Conservation (phyloP, 2,113 vertebrate species). For the Erythrolamprus reginae region DNA sequence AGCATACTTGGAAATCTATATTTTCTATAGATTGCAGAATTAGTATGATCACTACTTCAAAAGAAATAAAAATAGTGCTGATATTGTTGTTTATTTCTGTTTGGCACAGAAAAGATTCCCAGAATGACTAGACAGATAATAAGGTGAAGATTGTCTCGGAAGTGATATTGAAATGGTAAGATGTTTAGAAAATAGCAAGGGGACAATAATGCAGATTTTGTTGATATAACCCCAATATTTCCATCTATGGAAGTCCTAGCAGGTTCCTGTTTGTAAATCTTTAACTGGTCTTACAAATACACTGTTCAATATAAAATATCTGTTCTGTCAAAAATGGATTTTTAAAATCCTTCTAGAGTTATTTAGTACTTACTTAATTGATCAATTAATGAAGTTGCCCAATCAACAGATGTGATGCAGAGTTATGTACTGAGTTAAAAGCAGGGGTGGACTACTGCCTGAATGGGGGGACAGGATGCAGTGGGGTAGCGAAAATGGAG, state of each 20-base stretch:
- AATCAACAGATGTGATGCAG: neutral
- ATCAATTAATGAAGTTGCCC: neutral
- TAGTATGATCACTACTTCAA: neutral
- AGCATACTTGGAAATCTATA: neutral
- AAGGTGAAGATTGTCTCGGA: neutral
- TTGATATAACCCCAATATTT: neutral
- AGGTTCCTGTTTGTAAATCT: neutral
- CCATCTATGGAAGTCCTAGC: neutral
- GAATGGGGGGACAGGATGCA: too few species aligned
- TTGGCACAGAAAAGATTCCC: neutral
- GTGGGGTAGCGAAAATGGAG: too few species aligned
- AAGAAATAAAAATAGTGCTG: neutral
- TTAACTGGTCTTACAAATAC: neutral
- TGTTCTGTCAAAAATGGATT: neutral
- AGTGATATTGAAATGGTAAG: conserved; percentile 33
- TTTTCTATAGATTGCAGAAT: neutral
- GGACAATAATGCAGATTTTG: neutral
- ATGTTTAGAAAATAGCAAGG: conserved; percentile 31
- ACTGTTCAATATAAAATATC: neutral
- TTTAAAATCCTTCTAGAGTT: neutral
- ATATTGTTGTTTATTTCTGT: neutral
- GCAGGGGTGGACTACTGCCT: too few species aligned
- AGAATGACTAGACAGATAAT: conserved; percentile 3
- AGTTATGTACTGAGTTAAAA: neutral
- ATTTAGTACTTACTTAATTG: neutral